Evolutionary conservation across 1,140 invertebrate species (phyloP).

Genomic region (Lordiphosa collinella): DNA sequence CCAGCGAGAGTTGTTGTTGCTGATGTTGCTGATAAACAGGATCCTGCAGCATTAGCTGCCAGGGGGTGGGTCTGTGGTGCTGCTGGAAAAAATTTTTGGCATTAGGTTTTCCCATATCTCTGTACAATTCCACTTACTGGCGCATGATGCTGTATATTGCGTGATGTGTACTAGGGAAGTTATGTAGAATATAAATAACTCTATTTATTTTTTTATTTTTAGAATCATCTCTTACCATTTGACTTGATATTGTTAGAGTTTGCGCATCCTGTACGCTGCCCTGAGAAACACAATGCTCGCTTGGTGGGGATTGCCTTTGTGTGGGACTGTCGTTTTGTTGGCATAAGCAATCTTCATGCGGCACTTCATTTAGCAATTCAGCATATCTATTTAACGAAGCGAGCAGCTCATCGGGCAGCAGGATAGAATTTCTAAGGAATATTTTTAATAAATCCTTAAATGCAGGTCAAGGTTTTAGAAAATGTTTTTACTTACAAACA

Average conservation of each 20-base stretch:
- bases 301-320: background rate
- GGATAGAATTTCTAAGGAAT: conserved; percentile 18
- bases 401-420: conserved; percentile 41
- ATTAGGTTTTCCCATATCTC: too few relatives aligned
- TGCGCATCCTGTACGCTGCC: background rate
- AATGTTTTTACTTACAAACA: conserved; percentile 18
- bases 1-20: background rate
- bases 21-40: too few relatives aligned
- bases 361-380: background rate
- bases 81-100: background rate
- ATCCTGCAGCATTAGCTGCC: too few relatives aligned
- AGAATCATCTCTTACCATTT: background rate
- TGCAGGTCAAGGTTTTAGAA: background rate
- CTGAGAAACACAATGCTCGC: background rate
- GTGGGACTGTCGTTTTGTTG: background rate
- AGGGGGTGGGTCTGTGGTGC: background rate
- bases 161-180: too few relatives aligned
- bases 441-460: background rate
- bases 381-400: conserved; percentile 12
- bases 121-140: too few relatives aligned
- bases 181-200: too few relatives aligned
- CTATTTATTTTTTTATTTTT: background rate
- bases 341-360: background rate
- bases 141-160: too few relatives aligned
- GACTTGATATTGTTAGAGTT: background rate